Base-by-base conservation (phyloP, 2,113 vertebrate genomes). In the Atlantisia rogersi region DNA sequence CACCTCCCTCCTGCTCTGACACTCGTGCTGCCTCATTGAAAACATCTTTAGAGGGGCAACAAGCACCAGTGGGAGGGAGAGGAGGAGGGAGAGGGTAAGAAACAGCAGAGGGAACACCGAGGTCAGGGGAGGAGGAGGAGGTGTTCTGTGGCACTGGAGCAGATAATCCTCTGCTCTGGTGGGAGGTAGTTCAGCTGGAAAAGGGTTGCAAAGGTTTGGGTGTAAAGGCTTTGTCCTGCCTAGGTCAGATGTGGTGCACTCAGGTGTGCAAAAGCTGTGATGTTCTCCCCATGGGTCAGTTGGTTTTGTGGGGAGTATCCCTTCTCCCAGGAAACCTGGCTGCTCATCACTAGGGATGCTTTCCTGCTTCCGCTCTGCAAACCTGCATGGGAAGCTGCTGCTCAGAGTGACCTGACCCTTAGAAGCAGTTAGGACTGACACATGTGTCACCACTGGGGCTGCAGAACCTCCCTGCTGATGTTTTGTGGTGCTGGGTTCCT, bases 401-500 rank as follows among this genome's bases (percentile, higher is more conserved):
- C 39, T 70, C 31, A 12, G 1, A 12, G 1, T 1, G 2, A 32
- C 16, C n/a, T 74, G 19, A 12, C 5, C 1, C 48, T 42, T 32
- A 19, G n/a, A 32, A 74, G 20, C 56, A 12, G 11, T n/a, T 11
- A 11, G 1, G 44, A 8, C 52, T 65, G 29, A 18, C 50, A 7
- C 7, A 2, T 2, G 20, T 24, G 5, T 14, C 39, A 2, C 12
- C 42, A 19, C 29, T 50, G 56, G 78, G 44, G 1, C 5, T 37
- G 67, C 32, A 2, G 12, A 24, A 5, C 24, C n/a, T 12, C 64
- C 46, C 5, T 44, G n/a, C 21, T 46, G 10, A 32, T 53, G 7
- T 4, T 52, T 37, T 53, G 6, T 65, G 46, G 55, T 86, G 52
- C 56, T 93, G 81, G 77, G 67, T 88, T 90, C 5, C 85, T 96